phyloP scores from a whole-genome alignment of 2,797 vertebrate genomes.

The Triplophysa yarkandensis region DNA sequence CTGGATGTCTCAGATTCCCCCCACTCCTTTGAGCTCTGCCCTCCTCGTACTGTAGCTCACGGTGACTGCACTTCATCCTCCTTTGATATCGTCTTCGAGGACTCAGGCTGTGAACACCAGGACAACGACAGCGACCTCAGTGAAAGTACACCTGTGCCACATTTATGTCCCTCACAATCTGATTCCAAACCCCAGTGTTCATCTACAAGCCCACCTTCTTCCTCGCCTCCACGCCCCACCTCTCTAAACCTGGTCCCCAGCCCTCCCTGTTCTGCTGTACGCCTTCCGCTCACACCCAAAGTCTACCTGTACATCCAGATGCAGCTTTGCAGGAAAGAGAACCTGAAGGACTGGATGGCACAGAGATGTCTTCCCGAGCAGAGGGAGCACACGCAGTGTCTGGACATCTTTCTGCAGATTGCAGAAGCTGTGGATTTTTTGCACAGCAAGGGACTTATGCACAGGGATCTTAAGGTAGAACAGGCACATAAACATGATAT shows the following conservation, averaged over 20 bases:
- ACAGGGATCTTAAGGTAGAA: conserved; percentile 95
- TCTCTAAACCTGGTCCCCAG: conserved; percentile 83
- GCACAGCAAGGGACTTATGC: conserved; percentile 97
- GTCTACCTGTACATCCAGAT: conserved; percentile 99
- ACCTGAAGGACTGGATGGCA: conserved; percentile 98
- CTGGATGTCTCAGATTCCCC: conserved; percentile 75
- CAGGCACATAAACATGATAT: neutral
- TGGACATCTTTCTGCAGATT: conserved; percentile 96
- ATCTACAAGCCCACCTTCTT: conserved; percentile 59
- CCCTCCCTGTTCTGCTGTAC: conserved; percentile 69
- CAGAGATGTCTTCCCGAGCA: conserved; percentile 84
- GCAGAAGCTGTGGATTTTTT: conserved; percentile 95
- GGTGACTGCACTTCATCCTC: conserved; percentile 94
- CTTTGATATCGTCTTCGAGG: conserved; percentile 93
- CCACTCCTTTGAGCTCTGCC: conserved; percentile 80
- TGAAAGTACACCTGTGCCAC: conserved; percentile 53
- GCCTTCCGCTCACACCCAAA: conserved; percentile 86
- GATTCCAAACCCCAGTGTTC: conserved; percentile 44
- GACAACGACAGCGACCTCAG: conserved; percentile 70
- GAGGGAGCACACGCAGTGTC: conserved; percentile 84
- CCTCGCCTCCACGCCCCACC: conserved; percentile 81
- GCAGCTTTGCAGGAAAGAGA: conserved; percentile 98
- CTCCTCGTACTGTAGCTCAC: conserved; percentile 68
- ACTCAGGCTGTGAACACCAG: conserved; percentile 90
- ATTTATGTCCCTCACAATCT: conserved; percentile 39